These are phyloP conservation scores for Cryptoblepharus egeriae DNA, from an alignment of 2,797 vertebrate genomes.

Conservation along the genomic window DNA sequence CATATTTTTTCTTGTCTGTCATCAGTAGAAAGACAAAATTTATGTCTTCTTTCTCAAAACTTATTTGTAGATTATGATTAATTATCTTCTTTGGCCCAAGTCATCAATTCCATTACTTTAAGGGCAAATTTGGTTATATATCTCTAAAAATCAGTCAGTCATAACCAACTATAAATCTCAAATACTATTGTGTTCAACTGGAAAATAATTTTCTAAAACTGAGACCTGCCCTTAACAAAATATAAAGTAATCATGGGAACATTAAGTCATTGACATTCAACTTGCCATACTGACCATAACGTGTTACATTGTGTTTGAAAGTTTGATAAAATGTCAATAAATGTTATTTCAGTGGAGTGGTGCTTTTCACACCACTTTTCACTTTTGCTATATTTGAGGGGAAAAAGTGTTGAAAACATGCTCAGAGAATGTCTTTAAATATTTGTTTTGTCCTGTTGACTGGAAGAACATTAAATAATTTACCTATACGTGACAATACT, in stretches of 20 bases:
- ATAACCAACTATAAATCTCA: not conserved
- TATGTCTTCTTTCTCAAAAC: not conserved
- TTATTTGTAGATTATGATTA: not conserved
- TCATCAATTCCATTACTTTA: not conserved
- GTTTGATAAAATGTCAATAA: not conserved
- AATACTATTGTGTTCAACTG: not conserved
- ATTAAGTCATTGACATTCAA: not conserved
- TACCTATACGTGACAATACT: constrained; percentile 37
- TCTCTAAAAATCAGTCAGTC: not conserved
- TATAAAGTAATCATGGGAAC: not conserved
- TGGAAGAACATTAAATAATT: constrained; percentile 51
- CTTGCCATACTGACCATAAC: not conserved
- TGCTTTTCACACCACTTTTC: not conserved
- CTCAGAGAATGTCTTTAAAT: constrained; percentile 7
- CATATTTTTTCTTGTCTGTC: too few relatives aligned
- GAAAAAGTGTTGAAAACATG: constrained; percentile 16
- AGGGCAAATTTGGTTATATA: not conserved
- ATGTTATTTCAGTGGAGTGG: not conserved
- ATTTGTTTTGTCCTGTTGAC: constrained; percentile 6
- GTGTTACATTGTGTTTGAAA: not conserved
- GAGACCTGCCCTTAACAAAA: not conserved
- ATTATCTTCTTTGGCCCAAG: too few relatives aligned
- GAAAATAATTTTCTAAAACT: not conserved
- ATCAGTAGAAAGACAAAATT: not conserved
- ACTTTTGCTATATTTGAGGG: constrained; percentile 18